Percentiles rank a stretch among this genome's conserved stretches.
Conservation (phyloP, 2,113 vertebrate species). For the Stigmatopora argus region DNA sequence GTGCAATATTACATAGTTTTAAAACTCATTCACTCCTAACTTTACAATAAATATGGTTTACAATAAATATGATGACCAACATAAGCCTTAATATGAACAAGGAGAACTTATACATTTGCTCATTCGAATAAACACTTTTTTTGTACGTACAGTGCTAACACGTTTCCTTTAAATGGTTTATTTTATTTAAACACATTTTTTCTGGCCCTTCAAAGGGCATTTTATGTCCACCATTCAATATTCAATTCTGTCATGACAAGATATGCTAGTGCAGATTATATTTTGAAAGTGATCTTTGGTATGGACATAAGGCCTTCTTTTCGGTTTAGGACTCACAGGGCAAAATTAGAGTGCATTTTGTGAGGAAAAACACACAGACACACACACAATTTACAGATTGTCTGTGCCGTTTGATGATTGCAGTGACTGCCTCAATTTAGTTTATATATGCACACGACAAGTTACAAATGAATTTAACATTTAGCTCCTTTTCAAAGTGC, state of each 20-base stretch:
- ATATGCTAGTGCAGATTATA: constrained; percentile 33
- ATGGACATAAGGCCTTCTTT: constrained; percentile 59
- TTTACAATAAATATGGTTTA: constrained; percentile 57
- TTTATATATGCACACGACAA: not conserved
- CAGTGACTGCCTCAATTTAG: not conserved
- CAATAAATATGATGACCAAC: constrained; percentile 43
- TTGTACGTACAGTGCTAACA: constrained; percentile 44
- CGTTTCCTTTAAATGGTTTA: constrained; percentile 7
- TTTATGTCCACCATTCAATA: constrained; percentile 11
- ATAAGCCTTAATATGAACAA: constrained; percentile 31
- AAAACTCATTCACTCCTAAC: constrained; percentile 20
- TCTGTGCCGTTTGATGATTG: constrained; percentile 32
- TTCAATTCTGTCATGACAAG: constrained; percentile 2
- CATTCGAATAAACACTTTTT: not conserved
- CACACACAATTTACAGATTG: constrained; percentile 38
- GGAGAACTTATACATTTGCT: constrained; percentile 17
- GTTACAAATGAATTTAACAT: constrained; percentile 1
- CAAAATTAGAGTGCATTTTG: constrained; percentile 33
- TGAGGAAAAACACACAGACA: constrained; percentile 6
- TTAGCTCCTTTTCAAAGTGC: not conserved
- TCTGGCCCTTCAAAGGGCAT: constrained; percentile 16
- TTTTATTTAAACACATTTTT: constrained; percentile 9
- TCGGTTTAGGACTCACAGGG: not conserved
- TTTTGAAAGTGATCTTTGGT: constrained; percentile 65
- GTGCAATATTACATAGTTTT: constrained; percentile 32